These are phyloP conservation scores for Heliconius nattereri DNA, from an alignment of 1,140 invertebrate species.

Conservation along the genomic window DNA sequence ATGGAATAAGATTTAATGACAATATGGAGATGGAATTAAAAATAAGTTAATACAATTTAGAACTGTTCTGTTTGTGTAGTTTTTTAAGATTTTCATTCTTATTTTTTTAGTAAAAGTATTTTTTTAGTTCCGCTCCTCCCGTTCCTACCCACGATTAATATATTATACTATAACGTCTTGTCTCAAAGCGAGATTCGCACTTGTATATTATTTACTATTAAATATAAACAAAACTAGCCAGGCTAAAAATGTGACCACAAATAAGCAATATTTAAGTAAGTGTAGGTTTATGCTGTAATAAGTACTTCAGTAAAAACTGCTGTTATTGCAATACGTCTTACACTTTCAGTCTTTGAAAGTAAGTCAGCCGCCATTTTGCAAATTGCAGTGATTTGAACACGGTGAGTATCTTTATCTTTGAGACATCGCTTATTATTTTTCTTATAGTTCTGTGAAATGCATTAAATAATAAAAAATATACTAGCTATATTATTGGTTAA, in stretches of 20 bases:
- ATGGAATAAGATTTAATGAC: too few species aligned
- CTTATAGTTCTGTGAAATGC: slow-evolving; percentile 24
- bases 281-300: not conserved
- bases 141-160: too few species aligned
- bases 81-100: too few species aligned
- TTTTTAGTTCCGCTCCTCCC: too few species aligned
- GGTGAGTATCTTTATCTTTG: slow-evolving; percentile 33
- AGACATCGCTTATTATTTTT: slow-evolving; percentile 9
- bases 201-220: not conserved
- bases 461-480: slow-evolving; percentile 29
- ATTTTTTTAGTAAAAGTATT: too few species aligned
- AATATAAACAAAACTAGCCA: not conserved
- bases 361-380: slow-evolving; percentile 29
- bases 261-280: not conserved
- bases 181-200: not conserved
- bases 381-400: slow-evolving; percentile 33
- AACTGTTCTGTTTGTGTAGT: too few species aligned
- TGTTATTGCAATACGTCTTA: slow-evolving; percentile 10
- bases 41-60: too few species aligned
- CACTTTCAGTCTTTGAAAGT: slow-evolving; percentile 52
- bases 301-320: not conserved
- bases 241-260: slow-evolving; percentile 6
- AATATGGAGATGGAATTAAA: too few species aligned
- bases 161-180: not conserved
- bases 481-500: slow-evolving; percentile 16